Evolutionary conservation across 2,888 invertebrate genomes (phyloP), one percentile per base, ranked within the genome.

Genomic region (Stenolophus ochropezus): DNA sequence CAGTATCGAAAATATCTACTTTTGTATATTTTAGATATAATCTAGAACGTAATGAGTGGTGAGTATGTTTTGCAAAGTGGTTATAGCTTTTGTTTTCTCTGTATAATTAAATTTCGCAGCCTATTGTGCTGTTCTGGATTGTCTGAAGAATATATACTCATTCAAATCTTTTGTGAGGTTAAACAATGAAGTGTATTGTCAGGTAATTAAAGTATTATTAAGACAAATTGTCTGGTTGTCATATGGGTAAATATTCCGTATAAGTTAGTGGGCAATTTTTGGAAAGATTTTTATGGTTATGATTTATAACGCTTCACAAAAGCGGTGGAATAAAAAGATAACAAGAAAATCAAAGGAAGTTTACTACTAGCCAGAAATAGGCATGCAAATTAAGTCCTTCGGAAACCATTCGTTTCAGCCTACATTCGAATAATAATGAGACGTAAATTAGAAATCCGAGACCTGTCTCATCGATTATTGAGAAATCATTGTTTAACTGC

Each of bases 371-470:
- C 20, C 61, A 14, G 61, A 61, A 61, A 61, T 61, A 61, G 25
- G 8, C 61, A 61, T 61, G 61, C 61, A 61, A 61, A 61, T 61
- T 61, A 14, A 61, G 61, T 61, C 61, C 61, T 61, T 61, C 61
- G 61, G 58, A 58, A 58, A 14, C 61, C 25, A 61, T 25, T 61
- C 61, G 14, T 61, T 61, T 11, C 61, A n/a, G 5, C 25, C 25
- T 14, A 61, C 21, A 61, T 25, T 61, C 21, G 25, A n/a, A 61
- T 61, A 23, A 61, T 61, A 61, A 61, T 61, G 61, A 61, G 25
- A 5, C 20, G 21, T 61, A 61, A 61, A 61, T 61, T 23, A 61
- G 61, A 61, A 61, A 61, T 27, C 61, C 1, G 8, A 2, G 61
- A 14, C 25, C 23, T 25, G 14, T 6, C 18, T 16, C 21, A 61